Percentiles rank a stretch among this genome's conserved stretches.
Evolutionary conservation across 1,140 invertebrate species (phyloP).

Genomic region (Nautilus pompilius): DNA sequence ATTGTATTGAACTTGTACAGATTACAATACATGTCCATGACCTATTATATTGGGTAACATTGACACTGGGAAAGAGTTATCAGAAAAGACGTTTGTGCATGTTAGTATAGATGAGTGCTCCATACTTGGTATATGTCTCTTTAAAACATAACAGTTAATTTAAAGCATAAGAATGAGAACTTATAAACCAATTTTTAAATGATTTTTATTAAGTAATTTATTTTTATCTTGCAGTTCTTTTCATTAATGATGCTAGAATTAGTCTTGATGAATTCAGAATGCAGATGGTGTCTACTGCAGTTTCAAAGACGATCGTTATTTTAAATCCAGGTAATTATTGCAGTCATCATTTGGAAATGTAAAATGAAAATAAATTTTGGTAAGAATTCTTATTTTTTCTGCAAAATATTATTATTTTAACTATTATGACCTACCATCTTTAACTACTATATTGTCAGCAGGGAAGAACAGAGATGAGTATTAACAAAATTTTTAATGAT

Average conservation of each 20-base stretch:
- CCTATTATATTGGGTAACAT: no score
- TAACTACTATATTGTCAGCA: background rate
- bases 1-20: no score
- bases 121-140: no score
- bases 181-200: no score
- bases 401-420: background rate
- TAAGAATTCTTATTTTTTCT: background rate
- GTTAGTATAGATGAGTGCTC: no score
- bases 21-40: no score
- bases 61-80: no score
- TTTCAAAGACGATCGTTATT: slow-evolving; percentile 45
- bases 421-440: background rate
- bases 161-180: no score
- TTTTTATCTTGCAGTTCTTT: slow-evolving; percentile 38
- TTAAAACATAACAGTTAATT: no score
- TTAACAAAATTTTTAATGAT: background rate
- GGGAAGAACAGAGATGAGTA: background rate
- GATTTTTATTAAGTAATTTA: no score
- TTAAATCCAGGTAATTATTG: slow-evolving; percentile 38
- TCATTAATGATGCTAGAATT: slow-evolving; percentile 45
- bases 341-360: background rate
- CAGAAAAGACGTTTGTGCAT: no score
- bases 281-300: slow-evolving; percentile 40
- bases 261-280: slow-evolving; percentile 40
- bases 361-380: background rate